Evolutionary conservation across 2,888 invertebrate genomes (phyloP), one percentile per base, ranked within the genome.

Genomic region (Eurytoma adleriae): DNA sequence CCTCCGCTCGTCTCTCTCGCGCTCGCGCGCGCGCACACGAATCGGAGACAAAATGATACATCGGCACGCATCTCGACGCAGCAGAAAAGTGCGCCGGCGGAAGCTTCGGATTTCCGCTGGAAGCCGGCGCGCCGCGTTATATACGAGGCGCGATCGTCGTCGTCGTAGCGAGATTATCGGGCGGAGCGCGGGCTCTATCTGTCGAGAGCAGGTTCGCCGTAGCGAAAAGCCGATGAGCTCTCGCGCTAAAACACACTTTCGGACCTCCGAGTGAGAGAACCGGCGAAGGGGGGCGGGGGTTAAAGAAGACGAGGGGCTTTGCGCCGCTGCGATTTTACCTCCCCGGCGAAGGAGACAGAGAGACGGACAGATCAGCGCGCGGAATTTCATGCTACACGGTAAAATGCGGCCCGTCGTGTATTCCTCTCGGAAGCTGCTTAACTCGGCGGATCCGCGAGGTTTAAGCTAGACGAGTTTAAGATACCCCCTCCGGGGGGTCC

Each of bases 401-500:
- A 79, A 84, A 84, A 85, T 80, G 83, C 83, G 78, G 62, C 68
- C 24, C 83, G 78, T 75, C 79, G 67, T 71, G 72, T 75, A 80
- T 84, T 82, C 81, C 81, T 81, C 79, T 81, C 79, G 84, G 84
- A 84, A 85, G 84, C 85, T 84, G 85, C 86, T 86, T 86, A 85
- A 85, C 84, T 85, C 85, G 80, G 67, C 84, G 76, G 84, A 83
- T 84, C 83, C 83, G 52, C 50, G 78, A 68, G 76, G 24, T 84
- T 84, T 85, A 84, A 85, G 84, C 84, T 83, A 83, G 83, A 84
- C 83, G 83, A 84, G 80, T 73, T 69, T 73, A 73, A 80, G 80
- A 80, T 76, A 54, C n/a, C 61, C 74, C 20, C 18, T n/a, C 48
- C n/a, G 24, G 61, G 20, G 24, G 27, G 30, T 24, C 77, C 16